These are phyloP conservation scores for Todiramphus saurophagus DNA, from an alignment of 2,113 vertebrate species.

Conservation along the genomic window DNA sequence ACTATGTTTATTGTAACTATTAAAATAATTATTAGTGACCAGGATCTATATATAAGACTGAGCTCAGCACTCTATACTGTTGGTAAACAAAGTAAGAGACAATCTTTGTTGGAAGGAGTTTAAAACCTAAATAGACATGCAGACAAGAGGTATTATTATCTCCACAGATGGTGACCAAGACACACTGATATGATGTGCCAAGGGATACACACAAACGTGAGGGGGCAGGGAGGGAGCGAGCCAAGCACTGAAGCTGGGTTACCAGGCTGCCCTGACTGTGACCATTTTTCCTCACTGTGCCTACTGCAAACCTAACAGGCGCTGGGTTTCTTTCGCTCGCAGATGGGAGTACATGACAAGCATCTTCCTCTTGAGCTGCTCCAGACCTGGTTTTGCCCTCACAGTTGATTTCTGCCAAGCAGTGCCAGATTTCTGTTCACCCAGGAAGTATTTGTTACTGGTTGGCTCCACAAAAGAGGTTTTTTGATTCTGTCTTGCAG, in stretches of 20 bases:
- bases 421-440: background rate
- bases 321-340: background rate
- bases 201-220: background rate
- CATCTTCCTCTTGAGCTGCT: background rate
- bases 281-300: background rate
- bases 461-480: background rate
- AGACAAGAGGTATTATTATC: conserved; percentile 25
- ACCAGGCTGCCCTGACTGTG: background rate
- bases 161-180: conserved; percentile 26
- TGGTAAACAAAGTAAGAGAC: background rate
- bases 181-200: background rate
- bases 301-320: fast-evolving
- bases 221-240: background rate
- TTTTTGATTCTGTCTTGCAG: background rate
- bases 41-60: background rate
- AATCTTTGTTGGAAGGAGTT: background rate
- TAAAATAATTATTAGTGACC: background rate
- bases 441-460: background rate
- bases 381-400: background rate
- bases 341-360: background rate
- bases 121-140: background rate
- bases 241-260: background rate
- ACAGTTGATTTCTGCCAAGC: background rate
- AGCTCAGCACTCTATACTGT: background rate
- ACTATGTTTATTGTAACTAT: background rate